Base-by-base conservation (phyloP, 92 coral and sea anemone genomes). In the Epizoanthus rinbou region DNA sequence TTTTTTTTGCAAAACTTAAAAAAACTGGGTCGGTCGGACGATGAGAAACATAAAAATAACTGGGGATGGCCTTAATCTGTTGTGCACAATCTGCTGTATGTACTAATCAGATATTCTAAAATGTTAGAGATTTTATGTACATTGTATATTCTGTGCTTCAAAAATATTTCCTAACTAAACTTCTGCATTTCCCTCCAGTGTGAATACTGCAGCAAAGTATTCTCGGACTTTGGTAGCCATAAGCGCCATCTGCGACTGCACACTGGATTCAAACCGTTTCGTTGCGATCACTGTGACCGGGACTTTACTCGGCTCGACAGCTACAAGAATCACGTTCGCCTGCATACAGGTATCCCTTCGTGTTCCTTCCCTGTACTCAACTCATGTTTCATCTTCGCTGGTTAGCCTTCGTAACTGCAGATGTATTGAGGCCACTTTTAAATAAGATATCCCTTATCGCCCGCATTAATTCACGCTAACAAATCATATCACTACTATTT, bases 191-290 rank as follows among this genome's bases (percentile, higher is more conserved):
- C 3, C 50, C 73, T 66, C 35, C 80, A 95, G 98, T 95, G 98
- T 85, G 97, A 85, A 71, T 93, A 74, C 85, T 95, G 98, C 85
- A 89, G 83, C 64, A 95, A 93, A 80, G 95, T 92, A 2, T 95
- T 95, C 85, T 95, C 98, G 3, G 98, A 95, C 80, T 95, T 95
- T 79, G 98, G 98, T 19, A 95, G 98, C 52, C 98, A 95, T 69
- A 95, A 95, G 80, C 95, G 98, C 13, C 98, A 95, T 80, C 92
- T 95, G 59, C 98, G 98, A 31, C 94, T 95, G 37, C 98, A 95
- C 82, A 95, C 98, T 6, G 98, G 98, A 1, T 93, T 89, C 69
- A 93, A 93, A 82, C 98, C 98, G 1, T 95, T 95, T 73, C 84
- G 90, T 71, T 95, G 98, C 83, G 97, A 93, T 8, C 92, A 95